Evolutionary conservation across 2,797 vertebrate species (phyloP).

Genomic region (Phaenicophaeus curvirostris): DNA sequence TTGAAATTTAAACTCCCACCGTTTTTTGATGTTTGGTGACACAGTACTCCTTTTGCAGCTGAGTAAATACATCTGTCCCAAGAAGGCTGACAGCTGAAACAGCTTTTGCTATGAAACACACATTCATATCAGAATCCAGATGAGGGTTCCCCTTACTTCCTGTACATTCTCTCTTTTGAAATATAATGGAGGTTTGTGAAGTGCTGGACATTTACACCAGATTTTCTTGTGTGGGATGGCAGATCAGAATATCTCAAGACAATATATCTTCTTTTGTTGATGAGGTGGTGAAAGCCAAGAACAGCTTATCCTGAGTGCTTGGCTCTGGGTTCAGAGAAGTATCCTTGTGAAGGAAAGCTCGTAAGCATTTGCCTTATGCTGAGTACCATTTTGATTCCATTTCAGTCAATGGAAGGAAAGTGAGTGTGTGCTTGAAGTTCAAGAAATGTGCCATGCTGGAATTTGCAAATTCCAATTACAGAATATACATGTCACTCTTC

Average conservation of each 20-base stretch:
- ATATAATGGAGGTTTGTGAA: conserved; percentile 21
- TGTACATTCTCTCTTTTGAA: conserved; percentile 7
- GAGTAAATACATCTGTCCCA: conserved; percentile 63
- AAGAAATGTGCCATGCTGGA: not conserved
- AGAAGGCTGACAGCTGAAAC: conserved; percentile 50
- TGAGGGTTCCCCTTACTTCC: conserved; percentile 28
- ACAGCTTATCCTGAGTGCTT: not conserved
- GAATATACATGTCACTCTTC: rapidly evolving
- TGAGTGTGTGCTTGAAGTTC: not conserved
- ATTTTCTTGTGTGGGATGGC: not conserved
- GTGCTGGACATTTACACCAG: not conserved
- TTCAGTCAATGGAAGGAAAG: not conserved
- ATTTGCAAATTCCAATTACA: not conserved
- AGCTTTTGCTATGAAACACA: conserved; percentile 50
- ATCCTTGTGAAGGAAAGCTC: not conserved
- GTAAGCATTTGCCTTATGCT: not conserved
- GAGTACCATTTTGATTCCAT: not conserved
- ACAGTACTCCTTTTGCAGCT: conserved; percentile 46
- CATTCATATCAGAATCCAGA: conserved; percentile 31
- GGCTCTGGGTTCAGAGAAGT: not conserved
- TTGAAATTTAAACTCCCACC: conserved; percentile 54
- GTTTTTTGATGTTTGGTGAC: conserved; percentile 51
- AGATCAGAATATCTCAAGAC: not conserved
- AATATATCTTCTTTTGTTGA: not conserved
- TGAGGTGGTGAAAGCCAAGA: not conserved